Base-by-base conservation (phyloP, 2,888 invertebrate species). In the Cybosia mesomella region DNA sequence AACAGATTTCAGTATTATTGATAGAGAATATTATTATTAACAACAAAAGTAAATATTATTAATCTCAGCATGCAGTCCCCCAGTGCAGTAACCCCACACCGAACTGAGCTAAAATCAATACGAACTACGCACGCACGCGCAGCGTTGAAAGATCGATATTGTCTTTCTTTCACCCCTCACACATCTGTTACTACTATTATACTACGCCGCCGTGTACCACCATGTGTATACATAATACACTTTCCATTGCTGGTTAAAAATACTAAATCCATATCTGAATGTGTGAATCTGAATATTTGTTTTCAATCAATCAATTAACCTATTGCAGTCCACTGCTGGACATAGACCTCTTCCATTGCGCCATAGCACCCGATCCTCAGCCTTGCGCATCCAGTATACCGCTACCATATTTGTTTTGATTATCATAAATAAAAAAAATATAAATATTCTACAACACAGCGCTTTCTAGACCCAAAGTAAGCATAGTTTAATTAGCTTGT, bases 121-220 rank as follows among this genome's bases (percentile, higher is more conserved):
- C 69, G 28, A n/a, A n/a, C n/a, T n/a, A n/a, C 54, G 68, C n/a
- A 77, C 85, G 89, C 91, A 87, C 88, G 90, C 88, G 89, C 88
- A 79, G 77, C 76, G 83, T 82, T 82, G 84, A 86, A 83, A 87
- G 89, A 91, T 92, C 92, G 91, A 93, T 92, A 92, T 91, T 92
- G 92, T 92, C 91, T 91, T 90, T 89, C 73, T 66, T 85, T 86
- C 89, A 79, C 89, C 89, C 89, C 85, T 81, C 69, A 71, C 80
- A 89, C 92, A 92, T 92, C 92, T 92, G 92, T 88, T 91, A 69
- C 67, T 55, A 64, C 71, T 66, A 71, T 72, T 36, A 34, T 53
- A 49, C 32, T 60, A 28, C 11, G 32, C 64, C 11, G 32, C 64
- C 54, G 32, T 54, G 57, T 60, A 61, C 58, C 22, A 36, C 21